These are phyloP conservation scores for Colius striatus DNA, from an alignment of 2,113 vertebrate genomes.

Conservation along the genomic window DNA sequence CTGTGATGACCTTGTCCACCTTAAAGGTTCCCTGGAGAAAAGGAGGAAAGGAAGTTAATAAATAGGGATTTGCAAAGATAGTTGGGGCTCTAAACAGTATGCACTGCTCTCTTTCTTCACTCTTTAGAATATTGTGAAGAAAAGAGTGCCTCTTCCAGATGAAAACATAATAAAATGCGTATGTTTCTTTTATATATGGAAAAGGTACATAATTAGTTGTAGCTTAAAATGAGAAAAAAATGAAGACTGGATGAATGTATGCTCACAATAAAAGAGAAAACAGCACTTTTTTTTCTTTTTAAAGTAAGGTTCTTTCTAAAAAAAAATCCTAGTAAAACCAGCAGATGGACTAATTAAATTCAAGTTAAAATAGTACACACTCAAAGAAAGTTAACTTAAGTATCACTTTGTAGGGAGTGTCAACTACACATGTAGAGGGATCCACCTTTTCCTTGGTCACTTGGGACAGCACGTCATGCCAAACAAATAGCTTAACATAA, in stretches of 20 bases:
- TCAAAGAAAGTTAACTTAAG: neutral
- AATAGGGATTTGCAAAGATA: slow-evolving; percentile 36
- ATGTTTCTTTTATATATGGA: slow-evolving; percentile 21
- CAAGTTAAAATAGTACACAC: neutral
- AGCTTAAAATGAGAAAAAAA: neutral
- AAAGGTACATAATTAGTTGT: slow-evolving; percentile 41
- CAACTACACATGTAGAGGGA: neutral
- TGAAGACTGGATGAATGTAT: neutral
- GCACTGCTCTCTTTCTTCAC: neutral
- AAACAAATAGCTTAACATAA: neutral
- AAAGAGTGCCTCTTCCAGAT: slow-evolving; percentile 45
- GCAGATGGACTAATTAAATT: neutral
- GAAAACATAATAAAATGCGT: slow-evolving; percentile 61
- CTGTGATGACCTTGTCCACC: slow-evolving; percentile 14
- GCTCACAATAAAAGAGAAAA: neutral
- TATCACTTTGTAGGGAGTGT: neutral
- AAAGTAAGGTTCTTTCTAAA: neutral
- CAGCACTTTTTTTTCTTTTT: neutral
- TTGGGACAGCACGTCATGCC: neutral
- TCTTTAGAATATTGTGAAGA: neutral
- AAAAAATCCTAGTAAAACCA: neutral
- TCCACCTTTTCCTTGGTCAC: neutral
- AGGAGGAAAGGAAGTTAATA: slow-evolving; percentile 48
- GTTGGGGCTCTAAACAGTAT: slow-evolving; percentile 1
- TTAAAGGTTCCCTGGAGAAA: slow-evolving; percentile 18